Evolutionary conservation across 1,140 invertebrate genomes (phyloP), one percentile per base, ranked within the genome.

Genomic region (Leptopilina boulardi): DNA sequence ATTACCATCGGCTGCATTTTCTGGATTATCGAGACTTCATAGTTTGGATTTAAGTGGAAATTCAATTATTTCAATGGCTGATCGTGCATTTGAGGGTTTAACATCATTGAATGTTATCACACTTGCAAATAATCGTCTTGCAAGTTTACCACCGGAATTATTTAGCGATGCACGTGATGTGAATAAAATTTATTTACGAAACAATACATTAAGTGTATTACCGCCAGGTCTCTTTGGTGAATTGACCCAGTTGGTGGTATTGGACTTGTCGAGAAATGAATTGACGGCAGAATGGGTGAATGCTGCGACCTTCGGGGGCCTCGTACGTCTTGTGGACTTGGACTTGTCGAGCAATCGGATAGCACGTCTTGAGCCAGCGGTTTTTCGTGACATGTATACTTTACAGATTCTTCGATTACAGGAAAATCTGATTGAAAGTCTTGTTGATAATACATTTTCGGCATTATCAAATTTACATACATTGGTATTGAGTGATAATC

Each of bases 211-310:
- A 26, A 95, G 95, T 83, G 96, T 97, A 0, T 72, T 82, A 10
- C 96, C 96, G 21, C 96, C 96, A 0, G 96, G 96, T 1, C 91
- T 98, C 47, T 97, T 98, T 87, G 94, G 94, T 82, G 95, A 96
- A 74, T 90, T 98, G 18, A 93, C 94, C 4, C 95, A 97, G 87
- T 88, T 99, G 26, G 89, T 96, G 74, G 93, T 96, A 30, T 91
- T 99, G 9, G 96, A 98, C 87, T 90, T 98, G 78, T 96, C 96
- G 21, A 93, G 94, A 77, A 99, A 99, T 85, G 94, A 96, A 87
- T 91, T 99, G 34, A 96, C 95, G 41, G 94, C 94, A 56, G 96
- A 96, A 85, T 98, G 95, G 97, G 95, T 97, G 44, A 97, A 96
- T 86, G 93, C 94, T 0, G 96, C 95, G 5, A 97, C 96, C 4